Evolutionary conservation across 2,113 vertebrate genomes (phyloP).

Genomic region (Xenopus borealis): DNA sequence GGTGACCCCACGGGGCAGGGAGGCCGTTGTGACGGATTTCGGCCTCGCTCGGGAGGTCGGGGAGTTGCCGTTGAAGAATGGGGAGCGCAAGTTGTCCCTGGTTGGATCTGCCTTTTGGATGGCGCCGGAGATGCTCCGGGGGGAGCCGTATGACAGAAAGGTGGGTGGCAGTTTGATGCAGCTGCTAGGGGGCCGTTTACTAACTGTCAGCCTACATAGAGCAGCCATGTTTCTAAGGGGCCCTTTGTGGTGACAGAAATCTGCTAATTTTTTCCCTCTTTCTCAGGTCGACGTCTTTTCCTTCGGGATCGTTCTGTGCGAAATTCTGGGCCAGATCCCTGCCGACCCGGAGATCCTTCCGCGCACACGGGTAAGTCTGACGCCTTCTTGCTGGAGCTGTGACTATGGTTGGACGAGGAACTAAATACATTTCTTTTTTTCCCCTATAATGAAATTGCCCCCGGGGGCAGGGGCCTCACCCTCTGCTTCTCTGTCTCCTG

Average conservation of each 20-base stretch:
- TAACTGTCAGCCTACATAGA: too few relatives aligned
- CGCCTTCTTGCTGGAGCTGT: too few relatives aligned
- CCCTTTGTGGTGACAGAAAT: too few relatives aligned
- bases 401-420: too few relatives aligned
- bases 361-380: conserved; percentile 71
- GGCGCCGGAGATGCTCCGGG: conserved; percentile 84
- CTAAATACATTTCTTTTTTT: too few relatives aligned
- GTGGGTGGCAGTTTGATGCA: conserved; percentile 48
- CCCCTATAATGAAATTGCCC: too few relatives aligned
- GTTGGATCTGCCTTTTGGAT: conserved; percentile 89
- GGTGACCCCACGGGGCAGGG: conserved; percentile 65
- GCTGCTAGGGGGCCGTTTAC: too few relatives aligned
- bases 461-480: too few relatives aligned
- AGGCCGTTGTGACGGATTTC: conserved; percentile 80
- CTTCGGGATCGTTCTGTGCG: conserved; percentile 84
- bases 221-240: too few relatives aligned
- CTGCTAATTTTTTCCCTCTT: neutral
- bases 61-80: conserved; percentile 70
- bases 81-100: conserved; percentile 75
- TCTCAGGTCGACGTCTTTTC: conserved; percentile 85
- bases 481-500: too few relatives aligned
- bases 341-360: conserved; percentile 84
- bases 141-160: conserved; percentile 82
- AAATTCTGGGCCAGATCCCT: conserved; percentile 79
- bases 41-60: conserved; percentile 82